Percentiles rank a stretch among this genome's conserved stretches.
Conservation (phyloP, 2,888 invertebrate genomes). For the Phasia obesa region DNA sequence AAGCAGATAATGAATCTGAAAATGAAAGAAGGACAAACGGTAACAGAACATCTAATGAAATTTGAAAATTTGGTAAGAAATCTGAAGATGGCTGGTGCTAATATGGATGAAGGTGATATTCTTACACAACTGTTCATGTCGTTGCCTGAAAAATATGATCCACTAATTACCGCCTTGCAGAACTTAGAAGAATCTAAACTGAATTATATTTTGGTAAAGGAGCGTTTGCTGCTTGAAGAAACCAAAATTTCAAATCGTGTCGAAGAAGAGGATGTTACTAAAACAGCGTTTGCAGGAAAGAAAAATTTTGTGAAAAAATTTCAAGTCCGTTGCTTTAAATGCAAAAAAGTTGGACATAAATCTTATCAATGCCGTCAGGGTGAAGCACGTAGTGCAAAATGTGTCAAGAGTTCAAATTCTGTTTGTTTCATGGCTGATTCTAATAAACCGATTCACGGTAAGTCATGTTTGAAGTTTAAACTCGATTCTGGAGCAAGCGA, state of each 20-base stretch:
- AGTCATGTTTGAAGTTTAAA: neutral
- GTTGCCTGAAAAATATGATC: slow-evolving; percentile 10
- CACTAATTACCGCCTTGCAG: slow-evolving; percentile 15
- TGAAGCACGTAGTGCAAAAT: slow-evolving; percentile 1
- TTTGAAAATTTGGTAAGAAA: slow-evolving; percentile 47
- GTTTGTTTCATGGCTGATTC: neutral
- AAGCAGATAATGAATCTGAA: slow-evolving; percentile 49
- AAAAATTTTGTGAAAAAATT: neutral
- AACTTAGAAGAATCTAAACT: slow-evolving; percentile 11
- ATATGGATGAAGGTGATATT: slow-evolving; percentile 39
- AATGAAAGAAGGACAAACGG: slow-evolving; percentile 30
- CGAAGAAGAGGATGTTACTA: neutral
- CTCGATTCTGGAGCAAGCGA: neutral
- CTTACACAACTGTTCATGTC: slow-evolving; percentile 23
- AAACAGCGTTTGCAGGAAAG: neutral
- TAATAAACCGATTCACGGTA: neutral
- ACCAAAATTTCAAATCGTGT: too few relatives aligned
- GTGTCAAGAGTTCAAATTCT: neutral
- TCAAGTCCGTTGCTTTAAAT: neutral
- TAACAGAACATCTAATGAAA: slow-evolving; percentile 21
- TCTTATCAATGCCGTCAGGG: neutral
- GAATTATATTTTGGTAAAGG: neutral
- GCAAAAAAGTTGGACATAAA: neutral
- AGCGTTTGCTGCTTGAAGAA: neutral
- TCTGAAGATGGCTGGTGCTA: slow-evolving; percentile 36